Evolutionary conservation across 1,140 invertebrate species (phyloP), one percentile per base, ranked within the genome.

Genomic region (Habropoda laboriosa): DNA sequence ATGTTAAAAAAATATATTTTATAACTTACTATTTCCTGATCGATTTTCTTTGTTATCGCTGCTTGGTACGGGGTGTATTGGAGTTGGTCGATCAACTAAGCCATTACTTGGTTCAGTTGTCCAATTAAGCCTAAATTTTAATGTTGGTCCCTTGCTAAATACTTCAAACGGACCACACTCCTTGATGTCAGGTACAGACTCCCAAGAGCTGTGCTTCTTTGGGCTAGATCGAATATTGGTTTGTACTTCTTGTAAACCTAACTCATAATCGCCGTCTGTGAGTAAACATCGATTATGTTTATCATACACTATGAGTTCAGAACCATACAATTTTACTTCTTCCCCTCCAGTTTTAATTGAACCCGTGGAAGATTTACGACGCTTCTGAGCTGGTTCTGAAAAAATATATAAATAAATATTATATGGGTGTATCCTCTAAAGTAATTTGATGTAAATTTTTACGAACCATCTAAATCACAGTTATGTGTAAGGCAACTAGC

Each of bases 281-380:
- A 99, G 93, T 38, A 97, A 93, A 90, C 97, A 98, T 10, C 96
- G 95, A 89, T 96, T 97, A 82, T 98, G 96, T 90, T 98, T 97
- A 89, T 99, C 98, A 90, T 97, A 98, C 27, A 99, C 95, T 57
- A 97, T 96, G 24, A 99, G 92, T 91, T 98, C 97, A 58, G 97
- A 96, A 42, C 96, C 96, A 89, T 96, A 97, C 5, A 96, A 90
- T 89, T 96, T 95, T 10, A 94, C 93, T 86, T 95, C 95, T 75
- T 95, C 94, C 60, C 89, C 82, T 55, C 87, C 76, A 51, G 90
- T 91, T 58, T 93, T 92, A 40, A 90, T 86, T 18, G 86, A 81
- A 40, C 91, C 92, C 32, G 90, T 92, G 60, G 91, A 90, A 24
- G 93, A 93, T 92, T 95, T 96, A 45, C 94, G 93, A 86, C 94